Evolutionary conservation across 2,113 vertebrate species (phyloP).

Genomic region (Carassius auratus): DNA sequence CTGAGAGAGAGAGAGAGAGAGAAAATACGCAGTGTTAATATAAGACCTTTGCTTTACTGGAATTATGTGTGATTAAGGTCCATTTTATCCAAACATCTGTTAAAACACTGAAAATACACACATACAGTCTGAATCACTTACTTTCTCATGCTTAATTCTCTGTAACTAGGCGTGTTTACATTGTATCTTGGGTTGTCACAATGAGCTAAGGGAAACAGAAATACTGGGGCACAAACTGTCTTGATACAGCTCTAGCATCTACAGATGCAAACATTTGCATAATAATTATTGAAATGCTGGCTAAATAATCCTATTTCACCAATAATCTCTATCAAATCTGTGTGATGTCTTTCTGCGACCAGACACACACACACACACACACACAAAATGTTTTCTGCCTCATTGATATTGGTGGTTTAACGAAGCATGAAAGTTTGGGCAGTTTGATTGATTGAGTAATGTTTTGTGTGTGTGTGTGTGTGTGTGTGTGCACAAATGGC

Average conservation of each 20-base stretch:
- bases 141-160: background rate
- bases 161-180: background rate
- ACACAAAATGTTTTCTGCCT: conserved; percentile 4
- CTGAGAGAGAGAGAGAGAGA: background rate
- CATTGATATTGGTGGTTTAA: conserved; percentile 25
- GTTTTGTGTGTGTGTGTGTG: background rate
- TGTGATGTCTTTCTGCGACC: background rate
- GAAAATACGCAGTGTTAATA: conserved; percentile 25
- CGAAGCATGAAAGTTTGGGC: background rate
- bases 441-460: conserved; percentile 31
- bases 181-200: background rate
- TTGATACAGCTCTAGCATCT: background rate
- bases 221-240: background rate
- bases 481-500: background rate
- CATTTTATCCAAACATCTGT: conserved; percentile 28
- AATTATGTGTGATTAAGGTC: conserved; percentile 29
- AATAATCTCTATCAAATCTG: conserved; percentile 23
- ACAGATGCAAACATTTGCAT: background rate
- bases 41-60: conserved; percentile 35
- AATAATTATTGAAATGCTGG: conserved; percentile 30
- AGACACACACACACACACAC: background rate
- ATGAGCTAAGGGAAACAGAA: background rate
- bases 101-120: conserved; percentile 31
- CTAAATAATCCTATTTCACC: conserved; percentile 23
- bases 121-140: background rate